These are phyloP conservation scores for Collichthys lucidus DNA, from an alignment of 2,113 vertebrate genomes.

Conservation along the genomic window DNA sequence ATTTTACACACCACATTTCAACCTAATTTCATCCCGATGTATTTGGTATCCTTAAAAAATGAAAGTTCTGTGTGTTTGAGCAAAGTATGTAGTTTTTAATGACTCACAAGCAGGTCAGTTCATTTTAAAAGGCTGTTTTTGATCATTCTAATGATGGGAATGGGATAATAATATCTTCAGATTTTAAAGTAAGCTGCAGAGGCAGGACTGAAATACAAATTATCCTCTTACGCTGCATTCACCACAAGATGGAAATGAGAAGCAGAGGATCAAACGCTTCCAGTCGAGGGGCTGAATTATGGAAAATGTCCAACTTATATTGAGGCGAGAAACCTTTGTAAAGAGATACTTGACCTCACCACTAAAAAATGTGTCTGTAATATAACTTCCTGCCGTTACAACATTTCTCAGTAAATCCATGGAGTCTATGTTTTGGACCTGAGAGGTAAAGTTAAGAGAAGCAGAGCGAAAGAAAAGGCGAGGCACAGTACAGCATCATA, in stretches of 20 bases:
- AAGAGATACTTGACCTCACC: conserved; percentile 25
- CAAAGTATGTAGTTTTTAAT: background rate
- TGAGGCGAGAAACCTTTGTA: conserved; percentile 3
- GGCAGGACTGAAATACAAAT: conserved; percentile 30
- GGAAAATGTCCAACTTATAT: conserved; percentile 26
- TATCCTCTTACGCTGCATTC: conserved; percentile 20
- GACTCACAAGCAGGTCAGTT: background rate
- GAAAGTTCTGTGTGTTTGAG: background rate
- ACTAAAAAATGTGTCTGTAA: conserved; percentile 1
- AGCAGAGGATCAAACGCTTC: conserved; percentile 50
- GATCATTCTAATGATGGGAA: background rate
- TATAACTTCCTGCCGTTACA: background rate
- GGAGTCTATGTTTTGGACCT: conserved; percentile 12
- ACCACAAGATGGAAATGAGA: conserved; percentile 12
- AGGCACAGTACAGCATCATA: background rate
- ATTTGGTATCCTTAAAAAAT: conserved; percentile 1
- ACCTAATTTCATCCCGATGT: background rate
- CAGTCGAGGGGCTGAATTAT: conserved; percentile 25
- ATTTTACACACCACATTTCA: background rate
- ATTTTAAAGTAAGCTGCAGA: conserved; percentile 21
- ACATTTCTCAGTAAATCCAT: conserved; percentile 9
- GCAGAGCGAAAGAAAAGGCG: background rate
- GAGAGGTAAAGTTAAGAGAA: background rate
- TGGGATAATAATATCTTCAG: background rate
- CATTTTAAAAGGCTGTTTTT: background rate